Evolutionary conservation across 2,797 vertebrate species (phyloP).

Genomic region (Pygocentrus nattereri): DNA sequence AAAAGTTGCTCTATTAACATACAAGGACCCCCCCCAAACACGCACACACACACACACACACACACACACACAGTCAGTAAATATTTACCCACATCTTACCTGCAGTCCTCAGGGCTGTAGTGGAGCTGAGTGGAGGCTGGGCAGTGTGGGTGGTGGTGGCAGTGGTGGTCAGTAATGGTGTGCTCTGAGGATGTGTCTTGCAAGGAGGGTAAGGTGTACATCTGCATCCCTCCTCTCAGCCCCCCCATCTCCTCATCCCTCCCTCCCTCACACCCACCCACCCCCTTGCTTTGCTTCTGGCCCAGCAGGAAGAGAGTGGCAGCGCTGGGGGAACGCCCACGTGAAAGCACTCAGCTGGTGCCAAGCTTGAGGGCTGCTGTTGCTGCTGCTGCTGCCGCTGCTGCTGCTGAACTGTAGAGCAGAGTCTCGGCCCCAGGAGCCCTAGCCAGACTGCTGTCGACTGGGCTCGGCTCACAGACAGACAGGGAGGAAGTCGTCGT

Average conservation of each 20-base stretch:
- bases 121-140: constrained; percentile 63
- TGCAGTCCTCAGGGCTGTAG: constrained; percentile 60
- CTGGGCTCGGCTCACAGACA: constrained; percentile 59
- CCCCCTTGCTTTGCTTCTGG: constrained; percentile 57
- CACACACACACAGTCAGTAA: constrained; percentile 47
- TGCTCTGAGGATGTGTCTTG: constrained; percentile 70
- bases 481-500: constrained; percentile 67
- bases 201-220: constrained; percentile 82
- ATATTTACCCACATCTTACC: constrained; percentile 56
- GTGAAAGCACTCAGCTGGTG: constrained; percentile 59
- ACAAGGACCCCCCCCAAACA: constrained; percentile 15
- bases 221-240: constrained; percentile 77
- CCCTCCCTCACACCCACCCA: constrained; percentile 47
- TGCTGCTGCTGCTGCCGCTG: constrained; percentile 23
- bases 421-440: constrained; percentile 54
- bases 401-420: constrained; percentile 57
- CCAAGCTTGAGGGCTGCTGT: constrained; percentile 57
- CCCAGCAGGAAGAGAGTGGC: constrained; percentile 67
- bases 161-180: constrained; percentile 57
- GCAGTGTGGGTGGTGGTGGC: constrained; percentile 63
- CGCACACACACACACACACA: constrained; percentile 22
- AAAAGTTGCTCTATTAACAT: constrained; percentile 47
- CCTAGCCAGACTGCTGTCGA: constrained; percentile 56
- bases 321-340: constrained; percentile 67
- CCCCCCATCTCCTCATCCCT: constrained; percentile 68